A percentile compares a stretch with the other conserved stretches of the same genome.
phyloP scores from a whole-genome alignment of 1,140 invertebrate genomes.

The Drosophila fuyamai region DNA sequence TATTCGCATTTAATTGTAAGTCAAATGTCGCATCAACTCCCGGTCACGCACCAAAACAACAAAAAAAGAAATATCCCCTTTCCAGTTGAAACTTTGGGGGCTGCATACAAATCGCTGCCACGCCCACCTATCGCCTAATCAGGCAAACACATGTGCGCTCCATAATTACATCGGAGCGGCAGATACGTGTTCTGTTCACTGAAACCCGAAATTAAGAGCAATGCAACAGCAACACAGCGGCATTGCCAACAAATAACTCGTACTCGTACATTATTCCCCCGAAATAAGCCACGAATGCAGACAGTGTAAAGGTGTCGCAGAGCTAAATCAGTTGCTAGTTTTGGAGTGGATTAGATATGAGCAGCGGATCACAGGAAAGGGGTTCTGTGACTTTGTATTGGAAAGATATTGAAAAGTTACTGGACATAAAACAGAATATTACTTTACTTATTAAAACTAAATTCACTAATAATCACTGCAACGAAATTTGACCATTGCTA shows the following conservation, averaged over 20 bases:
- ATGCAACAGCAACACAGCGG: slow-evolving; percentile 31
- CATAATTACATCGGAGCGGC: slow-evolving; percentile 72
- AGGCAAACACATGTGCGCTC: slow-evolving; percentile 79
- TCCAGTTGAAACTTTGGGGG: slow-evolving; percentile 14
- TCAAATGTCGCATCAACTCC: slow-evolving; percentile 75
- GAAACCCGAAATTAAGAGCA: slow-evolving; percentile 81
- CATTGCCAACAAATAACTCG: slow-evolving; percentile 30
- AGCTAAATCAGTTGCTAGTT: slow-evolving; percentile 41
- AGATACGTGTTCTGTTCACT: slow-evolving; percentile 64
- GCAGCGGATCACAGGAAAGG: slow-evolving; percentile 5
- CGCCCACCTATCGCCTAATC: slow-evolving; percentile 70
- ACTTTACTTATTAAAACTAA: neutral
- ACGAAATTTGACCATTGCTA: no score
- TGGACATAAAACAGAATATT: neutral
- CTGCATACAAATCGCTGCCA: slow-evolving; percentile 67
- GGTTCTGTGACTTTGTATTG: neutral
- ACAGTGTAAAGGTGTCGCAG: slow-evolving; percentile 61
- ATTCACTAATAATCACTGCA: no score
- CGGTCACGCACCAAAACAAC: slow-evolving; percentile 62
- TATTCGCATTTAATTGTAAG: slow-evolving; percentile 75
- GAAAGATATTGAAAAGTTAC: neutral
- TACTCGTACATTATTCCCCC: slow-evolving; percentile 47
- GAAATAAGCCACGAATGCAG: slow-evolving; percentile 56
- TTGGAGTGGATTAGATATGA: slow-evolving; percentile 13
- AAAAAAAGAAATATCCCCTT: slow-evolving; percentile 10